Base-by-base conservation (phyloP, 2,113 vertebrate species). In the Crotophaga sulcirostris region DNA sequence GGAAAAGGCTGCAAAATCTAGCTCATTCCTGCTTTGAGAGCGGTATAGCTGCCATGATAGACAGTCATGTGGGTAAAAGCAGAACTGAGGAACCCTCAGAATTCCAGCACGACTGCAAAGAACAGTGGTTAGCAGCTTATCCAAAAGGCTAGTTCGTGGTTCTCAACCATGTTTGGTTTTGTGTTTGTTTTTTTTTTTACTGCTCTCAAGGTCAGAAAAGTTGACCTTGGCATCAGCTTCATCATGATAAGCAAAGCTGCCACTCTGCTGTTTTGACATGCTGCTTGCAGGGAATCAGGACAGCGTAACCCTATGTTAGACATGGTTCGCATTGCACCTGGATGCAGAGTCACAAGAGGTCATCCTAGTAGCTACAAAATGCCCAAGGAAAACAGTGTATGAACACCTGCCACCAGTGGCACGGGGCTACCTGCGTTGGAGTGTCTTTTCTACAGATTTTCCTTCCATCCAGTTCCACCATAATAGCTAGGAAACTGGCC, bases 1-100 rank as follows among this genome's bases (percentile, higher is more conserved):
- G 64, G 72, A 64, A 94, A 66, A 91, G 85, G 87, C 79, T 86
- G 68, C 49, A 90, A 95, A 96, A 93, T 78, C 92, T 93, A 89
- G 47, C 56, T 88, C 87, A 67, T 59, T 88, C 72, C 75, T 94
- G 89, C 78, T 94, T 62, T 33, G 31, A 72, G 47, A 68, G 59
- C 3, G 49, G 38, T 15, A 12, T 26, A 54, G 91, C 67, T 85
- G 75, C 87, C 82, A 51, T 70, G 75, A 90, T 47, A 21, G 1
- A 73, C 7, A 56, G 82, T 8, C 11, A 59, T 52, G 86, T 25
- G 59, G 73, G 64, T 36, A 77, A 42, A 70, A 66, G 72, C 81
- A 69, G 44, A 64, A n/a, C 3, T 1, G 42, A 77, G 56, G 56
- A 84, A 91, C 18, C 54, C 83, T 63, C 59, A 33, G 54, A 25